Evolutionary conservation across 2,113 vertebrate genomes (phyloP).

Genomic region (Tyrannus savana): DNA sequence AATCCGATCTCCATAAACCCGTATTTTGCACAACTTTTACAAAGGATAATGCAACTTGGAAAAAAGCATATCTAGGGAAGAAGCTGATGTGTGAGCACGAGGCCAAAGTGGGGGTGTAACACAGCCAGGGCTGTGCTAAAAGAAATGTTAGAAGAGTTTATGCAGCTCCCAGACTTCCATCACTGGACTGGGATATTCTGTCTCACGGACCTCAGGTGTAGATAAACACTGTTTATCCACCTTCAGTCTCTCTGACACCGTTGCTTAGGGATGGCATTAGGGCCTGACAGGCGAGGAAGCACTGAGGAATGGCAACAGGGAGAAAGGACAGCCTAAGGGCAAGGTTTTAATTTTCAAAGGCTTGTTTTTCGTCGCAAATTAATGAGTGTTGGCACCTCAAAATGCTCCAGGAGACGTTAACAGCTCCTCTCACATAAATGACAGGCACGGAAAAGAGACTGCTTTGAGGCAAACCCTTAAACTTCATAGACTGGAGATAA

Average conservation of each 20-base stretch:
- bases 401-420: not conserved
- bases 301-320: not conserved
- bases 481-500: not conserved
- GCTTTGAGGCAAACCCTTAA: not conserved
- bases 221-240: not conserved
- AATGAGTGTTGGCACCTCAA: not conserved
- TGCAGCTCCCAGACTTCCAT: not conserved
- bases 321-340: not conserved
- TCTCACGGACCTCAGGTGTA: too few species aligned
- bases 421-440: not conserved
- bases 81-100: not conserved
- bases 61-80: not conserved
- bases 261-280: not conserved
- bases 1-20: slow-evolving; percentile 6
- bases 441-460: not conserved
- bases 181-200: not conserved
- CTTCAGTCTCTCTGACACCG: not conserved
- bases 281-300: not conserved
- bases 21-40: not conserved
- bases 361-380: slow-evolving; percentile 9
- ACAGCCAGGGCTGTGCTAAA: not conserved
- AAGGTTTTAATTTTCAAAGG: not conserved
- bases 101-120: not conserved
- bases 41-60: not conserved
- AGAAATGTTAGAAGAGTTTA: not conserved